These are phyloP conservation scores for Nasonia oneida DNA, from an alignment of 2,888 invertebrate genomes.

Conservation along the genomic window DNA sequence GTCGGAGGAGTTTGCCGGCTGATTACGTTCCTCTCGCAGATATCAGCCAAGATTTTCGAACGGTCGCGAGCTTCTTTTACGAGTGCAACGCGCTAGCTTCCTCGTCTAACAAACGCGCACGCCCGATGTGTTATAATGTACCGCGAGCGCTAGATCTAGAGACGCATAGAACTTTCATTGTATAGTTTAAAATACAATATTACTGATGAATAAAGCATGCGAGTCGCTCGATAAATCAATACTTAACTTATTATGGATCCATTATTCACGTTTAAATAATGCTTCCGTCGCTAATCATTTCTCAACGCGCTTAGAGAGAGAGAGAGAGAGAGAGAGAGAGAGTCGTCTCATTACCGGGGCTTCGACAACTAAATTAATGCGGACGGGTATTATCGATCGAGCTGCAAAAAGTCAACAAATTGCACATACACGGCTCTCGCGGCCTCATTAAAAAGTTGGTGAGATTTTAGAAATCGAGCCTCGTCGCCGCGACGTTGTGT, in stretches of 20 bases:
- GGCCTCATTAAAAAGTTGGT: not conserved
- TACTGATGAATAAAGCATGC: not conserved
- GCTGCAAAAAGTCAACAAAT: not conserved
- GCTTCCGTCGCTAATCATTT: not conserved
- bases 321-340: too few species aligned
- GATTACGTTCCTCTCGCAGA: not conserved
- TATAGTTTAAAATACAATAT: constrained; percentile 4
- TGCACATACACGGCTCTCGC: not conserved
- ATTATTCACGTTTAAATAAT: constrained; percentile 37
- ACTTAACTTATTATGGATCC: not conserved
- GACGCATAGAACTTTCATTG: constrained; percentile 14
- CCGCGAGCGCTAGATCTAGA: not conserved
- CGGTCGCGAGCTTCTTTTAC: not conserved
- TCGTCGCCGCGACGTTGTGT: constrained; percentile 14
- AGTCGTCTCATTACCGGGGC: not conserved
- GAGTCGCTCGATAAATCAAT: not conserved
- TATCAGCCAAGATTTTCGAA: not conserved
- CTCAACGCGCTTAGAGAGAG: not conserved
- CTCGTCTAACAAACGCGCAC: not conserved
- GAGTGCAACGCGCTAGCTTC: not conserved
- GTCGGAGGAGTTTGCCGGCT: not conserved
- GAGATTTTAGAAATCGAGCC: constrained; percentile 39
- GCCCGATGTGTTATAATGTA: not conserved
- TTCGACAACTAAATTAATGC: constrained; percentile 34
- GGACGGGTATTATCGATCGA: not conserved